These are phyloP conservation scores for Chaenodraco wilsoni DNA, from an alignment of 2,797 vertebrate genomes.

Conservation along the genomic window DNA sequence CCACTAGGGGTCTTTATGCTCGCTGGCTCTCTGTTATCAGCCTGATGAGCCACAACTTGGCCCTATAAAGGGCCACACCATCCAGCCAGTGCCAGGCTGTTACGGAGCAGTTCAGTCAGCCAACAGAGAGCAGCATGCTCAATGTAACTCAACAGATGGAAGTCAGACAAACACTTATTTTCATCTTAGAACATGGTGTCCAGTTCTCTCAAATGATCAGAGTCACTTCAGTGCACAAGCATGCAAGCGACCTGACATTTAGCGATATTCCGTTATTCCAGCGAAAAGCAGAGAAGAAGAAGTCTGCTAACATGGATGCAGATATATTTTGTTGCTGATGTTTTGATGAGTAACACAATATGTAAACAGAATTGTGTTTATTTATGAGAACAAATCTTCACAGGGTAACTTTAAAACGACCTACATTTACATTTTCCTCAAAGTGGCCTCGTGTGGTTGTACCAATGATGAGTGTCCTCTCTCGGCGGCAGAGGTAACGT, in stretches of 20 bases:
- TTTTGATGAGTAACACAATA: neutral
- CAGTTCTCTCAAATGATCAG: neutral
- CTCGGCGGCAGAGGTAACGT: neutral
- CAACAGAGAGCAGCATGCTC: neutral
- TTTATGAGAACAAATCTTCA: slow-evolving; percentile 12
- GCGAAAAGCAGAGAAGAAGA: neutral
- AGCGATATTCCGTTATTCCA: neutral
- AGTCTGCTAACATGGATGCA: neutral
- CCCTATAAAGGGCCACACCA: no score
- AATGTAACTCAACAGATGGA: neutral
- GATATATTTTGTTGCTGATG: neutral
- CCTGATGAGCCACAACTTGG: no score
- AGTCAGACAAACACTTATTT: neutral
- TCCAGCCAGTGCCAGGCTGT: no score
- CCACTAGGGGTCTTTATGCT: no score
- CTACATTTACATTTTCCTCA: neutral
- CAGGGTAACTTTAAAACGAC: neutral
- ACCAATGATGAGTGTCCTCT: neutral
- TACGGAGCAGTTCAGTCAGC: neutral
- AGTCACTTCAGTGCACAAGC: neutral
- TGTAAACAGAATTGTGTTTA: slow-evolving; percentile 12
- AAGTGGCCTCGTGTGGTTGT: slow-evolving; percentile 9
- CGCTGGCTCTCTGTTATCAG: no score
- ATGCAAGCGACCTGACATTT: neutral
- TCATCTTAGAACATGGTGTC: neutral